Percentiles rank a stretch among this genome's conserved stretches.
Evolutionary conservation across 2,113 vertebrate genomes (phyloP).

Genomic region (Tetrao urogallus): DNA sequence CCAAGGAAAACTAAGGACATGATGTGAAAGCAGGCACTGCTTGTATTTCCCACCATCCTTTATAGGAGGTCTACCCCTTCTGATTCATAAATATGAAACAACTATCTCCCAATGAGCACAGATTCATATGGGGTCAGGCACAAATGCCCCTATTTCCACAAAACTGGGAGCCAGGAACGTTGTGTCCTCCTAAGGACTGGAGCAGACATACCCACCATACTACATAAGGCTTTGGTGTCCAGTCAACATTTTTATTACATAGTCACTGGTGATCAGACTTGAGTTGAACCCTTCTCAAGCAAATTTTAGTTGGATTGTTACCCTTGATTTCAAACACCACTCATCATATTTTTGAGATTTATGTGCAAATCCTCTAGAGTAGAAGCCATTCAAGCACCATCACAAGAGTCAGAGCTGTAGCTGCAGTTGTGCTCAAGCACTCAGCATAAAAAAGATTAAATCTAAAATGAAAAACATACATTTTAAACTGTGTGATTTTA

Average conservation of each 20-base stretch:
- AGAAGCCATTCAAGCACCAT: background rate
- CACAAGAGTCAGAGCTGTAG: background rate
- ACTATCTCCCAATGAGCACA: accelerated
- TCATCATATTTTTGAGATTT: background rate
- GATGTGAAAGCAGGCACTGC: background rate
- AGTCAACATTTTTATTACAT: background rate
- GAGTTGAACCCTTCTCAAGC: background rate
- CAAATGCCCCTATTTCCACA: background rate
- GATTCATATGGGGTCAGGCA: accelerated
- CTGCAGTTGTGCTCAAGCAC: background rate
- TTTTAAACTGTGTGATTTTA: background rate
- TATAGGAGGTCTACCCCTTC: background rate
- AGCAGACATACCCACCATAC: background rate
- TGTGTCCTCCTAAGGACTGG: background rate
- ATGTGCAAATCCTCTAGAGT: background rate
- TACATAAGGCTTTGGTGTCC: background rate
- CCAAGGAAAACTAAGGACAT: background rate
- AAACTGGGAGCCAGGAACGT: background rate
- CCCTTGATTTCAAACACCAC: background rate
- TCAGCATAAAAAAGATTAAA: background rate
- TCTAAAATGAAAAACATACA: background rate
- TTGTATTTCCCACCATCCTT: background rate
- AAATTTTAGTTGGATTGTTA: background rate
- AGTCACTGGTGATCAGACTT: background rate
- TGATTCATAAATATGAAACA: accelerated